Base-by-base conservation (phyloP, 1,140 invertebrate genomes). In the Drosophila kepulauana region DNA sequence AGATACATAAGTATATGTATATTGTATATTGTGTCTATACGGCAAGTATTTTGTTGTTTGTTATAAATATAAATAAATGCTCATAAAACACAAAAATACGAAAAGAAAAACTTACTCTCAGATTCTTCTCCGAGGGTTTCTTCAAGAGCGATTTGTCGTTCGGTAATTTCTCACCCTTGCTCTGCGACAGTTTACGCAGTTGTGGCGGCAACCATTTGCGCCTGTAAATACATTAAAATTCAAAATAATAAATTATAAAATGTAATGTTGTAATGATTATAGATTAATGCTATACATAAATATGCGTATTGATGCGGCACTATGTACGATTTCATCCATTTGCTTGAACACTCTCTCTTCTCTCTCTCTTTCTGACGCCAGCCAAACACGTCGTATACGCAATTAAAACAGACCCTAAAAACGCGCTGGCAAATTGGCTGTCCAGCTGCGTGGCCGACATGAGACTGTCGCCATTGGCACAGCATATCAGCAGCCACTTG, bases 181-280 rank as follows among this genome's bases (percentile, higher is more conserved):
- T 96, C 92, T 97, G 97, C 78, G 97, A 98, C 67, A 97, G 94
- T 93, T 99, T 99, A 64, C 98, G 95, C 52, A 98, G 94, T 35
- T 96, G 97, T 63, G 95, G 96, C 57, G 97, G 97, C 63, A 99
- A 93, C 98, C 98, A 99, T 95, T 98, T 98, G 92, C 97, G 96
- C 82, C 95, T 96, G 90, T 45, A 94, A 93, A 16, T 4, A 11
- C 35, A 30, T 16, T 0, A 16, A 54, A 35, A 41, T 16, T 8
- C 13, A 58, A 25, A 61, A 52, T 43, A 38, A 65, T 41, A 20
- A 20, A 81, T 56, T 46, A 38, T 78, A 61, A 16, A 6, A 43
- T 48, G 48, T 63, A 57, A 61, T n/a, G 28, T 41, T 38, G 13
- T 7, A 46, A 16, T 30, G 45, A 70, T 56, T 58, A 62, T 41